Conservation (phyloP, 2,113 vertebrate genomes). For the Corvus moneduloides region DNA sequence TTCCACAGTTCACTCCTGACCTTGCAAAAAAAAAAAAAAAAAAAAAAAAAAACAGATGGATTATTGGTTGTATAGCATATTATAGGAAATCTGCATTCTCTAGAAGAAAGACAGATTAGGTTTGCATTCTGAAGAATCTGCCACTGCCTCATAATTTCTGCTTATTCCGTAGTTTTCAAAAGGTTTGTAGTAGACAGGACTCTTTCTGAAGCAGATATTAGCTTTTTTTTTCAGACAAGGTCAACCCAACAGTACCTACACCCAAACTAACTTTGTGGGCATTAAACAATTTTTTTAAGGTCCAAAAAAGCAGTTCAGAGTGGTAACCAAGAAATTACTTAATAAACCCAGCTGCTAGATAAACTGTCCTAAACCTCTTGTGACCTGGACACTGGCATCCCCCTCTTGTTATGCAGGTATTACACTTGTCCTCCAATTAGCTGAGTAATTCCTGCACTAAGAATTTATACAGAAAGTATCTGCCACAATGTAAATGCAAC, state of each 20-base stretch:
- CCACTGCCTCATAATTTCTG: background rate
- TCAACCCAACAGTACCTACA: background rate
- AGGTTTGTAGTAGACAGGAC: background rate
- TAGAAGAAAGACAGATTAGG: background rate
- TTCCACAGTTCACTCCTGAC: conserved; percentile 39
- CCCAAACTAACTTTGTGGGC: background rate
- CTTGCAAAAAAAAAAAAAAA: background rate
- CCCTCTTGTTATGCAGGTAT: background rate
- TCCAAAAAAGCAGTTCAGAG: background rate
- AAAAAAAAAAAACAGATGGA: background rate
- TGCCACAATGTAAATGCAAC: background rate
- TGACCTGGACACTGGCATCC: background rate
- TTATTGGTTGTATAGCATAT: background rate
- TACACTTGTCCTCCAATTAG: background rate
- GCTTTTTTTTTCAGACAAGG: background rate
- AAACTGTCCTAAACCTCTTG: background rate
- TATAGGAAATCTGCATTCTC: background rate
- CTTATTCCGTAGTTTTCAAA: background rate
- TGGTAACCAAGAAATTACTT: background rate
- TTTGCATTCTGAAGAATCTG: background rate
- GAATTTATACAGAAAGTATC: background rate
- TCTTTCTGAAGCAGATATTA: background rate
- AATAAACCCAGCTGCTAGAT: background rate
- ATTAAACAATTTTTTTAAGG: background rate
- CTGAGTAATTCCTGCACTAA: background rate